These are phyloP conservation scores for Sericinus montela DNA, from an alignment of 2,888 invertebrate species.

Conservation along the genomic window DNA sequence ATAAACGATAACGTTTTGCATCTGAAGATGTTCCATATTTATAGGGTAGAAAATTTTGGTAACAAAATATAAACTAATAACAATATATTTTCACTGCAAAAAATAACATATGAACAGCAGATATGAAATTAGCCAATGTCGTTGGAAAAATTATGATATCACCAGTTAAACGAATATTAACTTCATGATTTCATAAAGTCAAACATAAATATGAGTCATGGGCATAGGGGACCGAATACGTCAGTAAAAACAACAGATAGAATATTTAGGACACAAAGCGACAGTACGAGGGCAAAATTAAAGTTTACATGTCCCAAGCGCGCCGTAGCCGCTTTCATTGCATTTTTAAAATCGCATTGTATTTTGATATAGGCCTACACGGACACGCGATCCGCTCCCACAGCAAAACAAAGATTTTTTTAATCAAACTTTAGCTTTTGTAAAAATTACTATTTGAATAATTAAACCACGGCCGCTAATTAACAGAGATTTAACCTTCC, in stretches of 20 bases:
- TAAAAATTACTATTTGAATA: conserved; percentile 80
- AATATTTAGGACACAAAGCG: conserved; percentile 60
- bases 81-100: conserved; percentile 9
- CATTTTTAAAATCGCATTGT: conserved; percentile 73
- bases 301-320: conserved; percentile 68
- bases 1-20: no score
- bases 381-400: conserved; percentile 37
- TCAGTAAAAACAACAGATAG: conserved; percentile 62
- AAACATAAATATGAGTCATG: conserved; percentile 50
- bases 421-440: conserved; percentile 79
- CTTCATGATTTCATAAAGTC: conserved; percentile 47
- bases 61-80: no score
- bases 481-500: conserved; percentile 79
- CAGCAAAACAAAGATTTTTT: conserved; percentile 69
- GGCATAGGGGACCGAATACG: conserved; percentile 25
- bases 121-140: conserved; percentile 2
- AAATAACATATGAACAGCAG: conserved; percentile 5
- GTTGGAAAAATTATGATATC: conserved; percentile 23
- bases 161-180: conserved; percentile 26
- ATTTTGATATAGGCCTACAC: conserved; percentile 70
- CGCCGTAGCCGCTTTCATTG: conserved; percentile 58
- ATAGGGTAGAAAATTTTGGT: no score
- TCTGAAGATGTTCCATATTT: no score
- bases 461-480: conserved; percentile 71
- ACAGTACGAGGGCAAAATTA: conserved; percentile 61